Base-by-base conservation (phyloP, 2,113 vertebrate species). In the Anguilla japonica region DNA sequence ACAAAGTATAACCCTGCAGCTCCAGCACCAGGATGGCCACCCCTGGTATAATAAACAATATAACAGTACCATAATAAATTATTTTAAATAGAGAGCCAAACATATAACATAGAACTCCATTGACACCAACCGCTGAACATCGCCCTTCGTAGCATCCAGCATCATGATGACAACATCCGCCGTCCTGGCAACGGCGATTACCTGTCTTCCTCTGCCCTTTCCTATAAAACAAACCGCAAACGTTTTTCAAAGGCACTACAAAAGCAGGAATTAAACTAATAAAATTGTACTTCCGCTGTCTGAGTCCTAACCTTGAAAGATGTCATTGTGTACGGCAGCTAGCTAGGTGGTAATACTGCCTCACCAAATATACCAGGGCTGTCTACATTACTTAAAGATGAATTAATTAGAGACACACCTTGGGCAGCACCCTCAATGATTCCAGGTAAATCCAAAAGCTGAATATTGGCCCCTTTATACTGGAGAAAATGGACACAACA, bases 391-490 rank as follows among this genome's bases (percentile, higher is more conserved):
- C 34, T 34, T 34, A 34, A 34, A 34, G 34, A 34, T 34, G 0
- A 5, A 20, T 11, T 9, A 15, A 11, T 29, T 83, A 5, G 5
- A 11, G 81, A 56, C 93, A 85, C 82, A 99, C 98, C 98, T 97
- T 99, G 98, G 11, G 98, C 95, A 46, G 98, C 98, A 83, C 98
- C 98, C 94, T 99, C 98, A 2, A 99, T 99, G 93, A 99, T 99
- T 90, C 98, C 98, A 40, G 98, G 98, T 84, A 99, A 96, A 95
- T 99, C 98, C 79, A 99, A 92, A 87, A 99, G 95, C 92, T 99
- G 98, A 90, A 99, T 99, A 89, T 99, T 99, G 89, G 98, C 98
- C 41, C 98, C 98, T 96, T 99, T 99, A 90, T 99, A 99, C 98
- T 99, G 90, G 88, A 94, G 43, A 91, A 90, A 75, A 67, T 79